Evolutionary conservation across 2,113 vertebrate species (phyloP).

Genomic region (Xenopus borealis): DNA sequence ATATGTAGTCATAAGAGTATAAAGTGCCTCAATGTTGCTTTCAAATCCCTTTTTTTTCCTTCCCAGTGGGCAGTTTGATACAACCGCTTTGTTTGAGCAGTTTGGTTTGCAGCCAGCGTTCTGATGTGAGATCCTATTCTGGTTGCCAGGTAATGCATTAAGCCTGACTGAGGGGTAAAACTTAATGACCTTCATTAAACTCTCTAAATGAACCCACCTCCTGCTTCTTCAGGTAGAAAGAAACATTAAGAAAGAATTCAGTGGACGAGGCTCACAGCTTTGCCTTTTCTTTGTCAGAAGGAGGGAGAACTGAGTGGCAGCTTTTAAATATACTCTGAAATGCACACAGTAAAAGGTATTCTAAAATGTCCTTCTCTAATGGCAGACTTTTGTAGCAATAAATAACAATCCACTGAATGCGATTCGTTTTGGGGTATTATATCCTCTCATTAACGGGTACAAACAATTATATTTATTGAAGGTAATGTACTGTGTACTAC

Average conservation of each 20-base stretch:
- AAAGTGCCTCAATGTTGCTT: slow-evolving; percentile 58
- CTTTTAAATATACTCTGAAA: slow-evolving; percentile 66
- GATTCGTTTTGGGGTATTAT: slow-evolving; percentile 79
- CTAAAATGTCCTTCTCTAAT: slow-evolving; percentile 69
- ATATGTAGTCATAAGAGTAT: slow-evolving; percentile 46
- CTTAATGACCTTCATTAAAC: slow-evolving; percentile 74
- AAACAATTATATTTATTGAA: slow-evolving; percentile 88
- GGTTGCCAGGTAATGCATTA: slow-evolving; percentile 75
- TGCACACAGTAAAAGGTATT: slow-evolving; percentile 62
- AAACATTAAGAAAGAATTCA: slow-evolving; percentile 58
- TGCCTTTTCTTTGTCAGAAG: slow-evolving; percentile 59
- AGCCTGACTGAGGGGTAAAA: slow-evolving; percentile 72
- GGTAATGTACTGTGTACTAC: slow-evolving; percentile 82
- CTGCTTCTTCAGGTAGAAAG: slow-evolving; percentile 70
- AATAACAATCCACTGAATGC: slow-evolving; percentile 78
- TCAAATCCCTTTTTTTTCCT: slow-evolving; percentile 57
- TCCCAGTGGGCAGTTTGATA: slow-evolving; percentile 58
- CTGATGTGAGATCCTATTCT: slow-evolving; percentile 66
- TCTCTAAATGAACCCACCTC: slow-evolving; percentile 68
- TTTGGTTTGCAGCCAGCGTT: slow-evolving; percentile 69
- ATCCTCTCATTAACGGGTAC: slow-evolving; percentile 78
- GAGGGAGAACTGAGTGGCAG: slow-evolving; percentile 67
- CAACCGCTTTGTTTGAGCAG: slow-evolving; percentile 53
- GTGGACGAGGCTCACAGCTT: slow-evolving; percentile 60
- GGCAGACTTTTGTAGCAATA: slow-evolving; percentile 74